phyloP scores from a whole-genome alignment of 2,113 vertebrate genomes.

The Opisthocomus hoazin region DNA sequence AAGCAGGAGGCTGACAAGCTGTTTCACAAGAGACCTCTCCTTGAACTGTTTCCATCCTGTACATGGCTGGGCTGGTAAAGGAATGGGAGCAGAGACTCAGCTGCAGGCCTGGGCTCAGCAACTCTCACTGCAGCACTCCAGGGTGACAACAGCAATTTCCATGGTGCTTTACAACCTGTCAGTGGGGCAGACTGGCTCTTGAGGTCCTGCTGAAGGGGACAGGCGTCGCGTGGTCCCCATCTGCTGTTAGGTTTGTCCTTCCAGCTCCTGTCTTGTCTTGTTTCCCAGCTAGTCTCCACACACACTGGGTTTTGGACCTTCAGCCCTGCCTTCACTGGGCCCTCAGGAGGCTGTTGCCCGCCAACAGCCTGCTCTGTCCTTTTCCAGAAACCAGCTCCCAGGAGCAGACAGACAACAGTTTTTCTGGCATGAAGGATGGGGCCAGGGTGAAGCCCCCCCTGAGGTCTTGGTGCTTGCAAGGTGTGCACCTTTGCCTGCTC shows the following conservation, averaged over 20 bases:
- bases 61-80: not conserved
- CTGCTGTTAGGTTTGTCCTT: not conserved
- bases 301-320: not conserved
- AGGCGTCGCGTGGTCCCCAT: accelerated
- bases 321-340: not conserved
- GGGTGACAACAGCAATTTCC: not conserved
- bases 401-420: too few species aligned
- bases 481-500: accelerated
- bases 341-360: not conserved
- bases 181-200: not conserved
- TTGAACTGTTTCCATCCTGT: not conserved
- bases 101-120: not conserved
- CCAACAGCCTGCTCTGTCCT: not conserved
- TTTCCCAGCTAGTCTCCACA: not conserved
- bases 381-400: not conserved
- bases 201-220: not conserved
- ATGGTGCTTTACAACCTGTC: not conserved
- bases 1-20: not conserved
- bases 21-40: not conserved
- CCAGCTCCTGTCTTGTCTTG: not conserved
- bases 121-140: not conserved
- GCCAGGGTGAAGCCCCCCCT: not conserved
- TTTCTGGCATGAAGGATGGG: not conserved
- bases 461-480: not conserved
- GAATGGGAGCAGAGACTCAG: not conserved